These are phyloP conservation scores for Chymomyza procnemis DNA, from an alignment of 2,888 invertebrate genomes.

Conservation along the genomic window DNA sequence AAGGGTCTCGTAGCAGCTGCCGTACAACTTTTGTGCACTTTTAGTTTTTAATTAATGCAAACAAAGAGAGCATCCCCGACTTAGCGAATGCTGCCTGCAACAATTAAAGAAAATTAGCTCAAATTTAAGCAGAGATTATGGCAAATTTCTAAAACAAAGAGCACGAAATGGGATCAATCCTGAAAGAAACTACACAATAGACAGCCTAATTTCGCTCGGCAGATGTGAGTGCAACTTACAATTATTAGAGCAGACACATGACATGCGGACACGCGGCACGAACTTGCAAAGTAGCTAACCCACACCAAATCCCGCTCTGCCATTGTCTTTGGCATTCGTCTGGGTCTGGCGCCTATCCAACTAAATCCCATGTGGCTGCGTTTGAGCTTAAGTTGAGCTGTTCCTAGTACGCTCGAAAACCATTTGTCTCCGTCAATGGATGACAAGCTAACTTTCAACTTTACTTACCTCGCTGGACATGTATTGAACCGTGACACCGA, in stretches of 20 bases:
- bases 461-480: constrained; percentile 86
- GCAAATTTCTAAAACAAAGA: constrained; percentile 53
- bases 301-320: not conserved
- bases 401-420: not conserved
- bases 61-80: constrained; percentile 51
- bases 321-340: not conserved
- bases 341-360: not conserved
- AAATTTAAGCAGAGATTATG: constrained; percentile 68
- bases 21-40: constrained; percentile 23
- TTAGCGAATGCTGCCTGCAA: constrained; percentile 57
- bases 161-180: constrained; percentile 9
- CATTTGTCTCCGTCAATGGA: not conserved
- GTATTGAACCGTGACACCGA: constrained; percentile 91
- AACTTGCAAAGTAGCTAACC: no score
- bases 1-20: constrained; percentile 10
- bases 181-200: not conserved
- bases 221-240: constrained; percentile 15
- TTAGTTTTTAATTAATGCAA: constrained; percentile 65
- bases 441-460: not conserved
- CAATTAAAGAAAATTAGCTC: constrained; percentile 73
- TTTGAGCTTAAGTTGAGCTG: not conserved
- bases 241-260: constrained; percentile 59
- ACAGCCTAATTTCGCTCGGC: not conserved
- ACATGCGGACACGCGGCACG: not conserved
- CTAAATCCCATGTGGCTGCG: not conserved